A percentile compares a stretch with the other conserved stretches of the same genome.
These are phyloP conservation scores for Agrilus planipennis DNA, from an alignment of 1,140 invertebrate species.

Conservation along the genomic window DNA sequence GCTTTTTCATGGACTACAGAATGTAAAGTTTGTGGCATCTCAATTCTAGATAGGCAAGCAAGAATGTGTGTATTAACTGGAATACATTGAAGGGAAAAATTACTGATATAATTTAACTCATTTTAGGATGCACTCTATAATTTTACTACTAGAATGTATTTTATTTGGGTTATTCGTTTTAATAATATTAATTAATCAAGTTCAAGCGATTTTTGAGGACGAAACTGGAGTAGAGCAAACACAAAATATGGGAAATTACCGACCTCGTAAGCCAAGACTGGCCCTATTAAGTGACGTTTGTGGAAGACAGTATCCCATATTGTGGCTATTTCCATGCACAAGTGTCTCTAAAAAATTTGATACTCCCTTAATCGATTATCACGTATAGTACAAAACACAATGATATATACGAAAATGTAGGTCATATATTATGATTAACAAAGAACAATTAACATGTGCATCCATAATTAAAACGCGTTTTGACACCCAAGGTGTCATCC, in stretches of 20 bases:
- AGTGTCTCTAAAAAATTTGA: slow-evolving; percentile 43
- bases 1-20: slow-evolving; percentile 63
- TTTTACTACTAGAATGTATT: slow-evolving; percentile 69
- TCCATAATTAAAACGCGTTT: no score
- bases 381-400: slow-evolving; percentile 34
- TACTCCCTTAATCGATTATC: slow-evolving; percentile 44
- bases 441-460: no score
- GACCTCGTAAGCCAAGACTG: slow-evolving; percentile 54
- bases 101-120: no score
- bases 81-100: no score
- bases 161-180: slow-evolving; percentile 85
- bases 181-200: slow-evolving; percentile 81
- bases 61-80: slow-evolving; percentile 52
- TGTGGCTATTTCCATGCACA: slow-evolving; percentile 55
- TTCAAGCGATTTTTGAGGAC: slow-evolving; percentile 55
- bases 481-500: not conserved
- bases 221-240: slow-evolving; percentile 72
- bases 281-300: slow-evolving; percentile 67
- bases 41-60: slow-evolving; percentile 56
- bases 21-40: slow-evolving; percentile 51
- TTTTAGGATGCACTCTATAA: slow-evolving; percentile 72
- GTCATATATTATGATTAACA: no score
- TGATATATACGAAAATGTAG: no score
- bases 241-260: slow-evolving; percentile 54
- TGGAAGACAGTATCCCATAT: slow-evolving; percentile 54